These are phyloP conservation scores for Nipponia nippon DNA, from an alignment of 2,113 vertebrate species.

Conservation along the genomic window DNA sequence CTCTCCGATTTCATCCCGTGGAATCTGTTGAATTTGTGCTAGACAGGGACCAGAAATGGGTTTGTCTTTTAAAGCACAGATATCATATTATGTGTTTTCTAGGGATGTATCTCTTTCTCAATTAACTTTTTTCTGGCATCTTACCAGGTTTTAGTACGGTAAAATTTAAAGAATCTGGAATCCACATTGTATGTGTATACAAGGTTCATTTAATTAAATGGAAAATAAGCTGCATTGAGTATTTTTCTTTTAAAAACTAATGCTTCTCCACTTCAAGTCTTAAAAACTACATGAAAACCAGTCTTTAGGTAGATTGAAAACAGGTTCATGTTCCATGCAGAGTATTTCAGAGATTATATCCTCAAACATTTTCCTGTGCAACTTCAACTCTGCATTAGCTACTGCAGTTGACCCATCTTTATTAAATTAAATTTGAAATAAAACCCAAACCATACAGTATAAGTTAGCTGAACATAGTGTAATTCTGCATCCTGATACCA, in stretches of 20 bases:
- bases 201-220: neutral
- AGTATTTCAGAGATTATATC: neutral
- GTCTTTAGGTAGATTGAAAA: neutral
- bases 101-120: neutral
- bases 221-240: neutral
- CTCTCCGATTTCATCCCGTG: neutral
- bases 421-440: slow-evolving; percentile 18
- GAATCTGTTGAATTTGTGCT: neutral
- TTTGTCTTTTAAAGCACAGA: neutral
- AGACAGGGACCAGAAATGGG: neutral
- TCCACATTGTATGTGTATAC: neutral
- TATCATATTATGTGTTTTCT: neutral
- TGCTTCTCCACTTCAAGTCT: neutral
- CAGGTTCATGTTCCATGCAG: neutral
- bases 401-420: neutral
- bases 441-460: neutral
- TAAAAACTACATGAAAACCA: neutral
- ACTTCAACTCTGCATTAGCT: neutral
- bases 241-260: neutral
- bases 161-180: neutral
- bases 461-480: neutral
- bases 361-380: neutral
- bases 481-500: neutral
- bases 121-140: neutral
- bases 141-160: neutral